Conservation (phyloP, 2,797 vertebrate genomes). For the Artibeus lituratus region DNA sequence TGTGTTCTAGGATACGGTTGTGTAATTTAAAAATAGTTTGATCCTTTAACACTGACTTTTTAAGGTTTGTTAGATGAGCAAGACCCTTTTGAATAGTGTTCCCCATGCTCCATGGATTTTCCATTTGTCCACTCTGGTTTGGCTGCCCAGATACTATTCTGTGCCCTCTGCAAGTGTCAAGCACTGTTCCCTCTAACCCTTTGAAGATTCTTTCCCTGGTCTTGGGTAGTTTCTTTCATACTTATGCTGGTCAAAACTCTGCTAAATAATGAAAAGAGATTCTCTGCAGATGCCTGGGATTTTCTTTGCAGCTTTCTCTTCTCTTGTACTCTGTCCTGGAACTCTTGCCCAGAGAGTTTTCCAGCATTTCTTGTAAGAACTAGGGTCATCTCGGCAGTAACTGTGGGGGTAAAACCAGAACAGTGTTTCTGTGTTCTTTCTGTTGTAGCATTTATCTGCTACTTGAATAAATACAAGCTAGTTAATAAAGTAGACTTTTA, state of each 20-base stretch:
- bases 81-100: neutral
- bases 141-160: neutral
- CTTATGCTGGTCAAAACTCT: neutral
- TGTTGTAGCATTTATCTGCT: neutral
- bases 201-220: neutral
- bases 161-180: neutral
- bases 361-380: neutral
- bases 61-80: neutral
- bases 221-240: neutral
- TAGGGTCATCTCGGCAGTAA: neutral
- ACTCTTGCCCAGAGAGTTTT: neutral
- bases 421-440: neutral
- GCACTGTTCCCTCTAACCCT: neutral
- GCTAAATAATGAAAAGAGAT: neutral
- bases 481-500: neutral
- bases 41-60: neutral
- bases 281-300: neutral
- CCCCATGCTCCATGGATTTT: neutral
- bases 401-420: neutral
- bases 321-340: neutral
- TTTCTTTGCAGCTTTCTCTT: neutral
- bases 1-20: neutral
- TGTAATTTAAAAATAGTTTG: neutral
- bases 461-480: neutral
- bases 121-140: neutral